Evolutionary conservation across 2,797 vertebrate genomes (phyloP), one percentile per base, ranked within the genome.

Genomic region (Aulostomus chinensis): DNA sequence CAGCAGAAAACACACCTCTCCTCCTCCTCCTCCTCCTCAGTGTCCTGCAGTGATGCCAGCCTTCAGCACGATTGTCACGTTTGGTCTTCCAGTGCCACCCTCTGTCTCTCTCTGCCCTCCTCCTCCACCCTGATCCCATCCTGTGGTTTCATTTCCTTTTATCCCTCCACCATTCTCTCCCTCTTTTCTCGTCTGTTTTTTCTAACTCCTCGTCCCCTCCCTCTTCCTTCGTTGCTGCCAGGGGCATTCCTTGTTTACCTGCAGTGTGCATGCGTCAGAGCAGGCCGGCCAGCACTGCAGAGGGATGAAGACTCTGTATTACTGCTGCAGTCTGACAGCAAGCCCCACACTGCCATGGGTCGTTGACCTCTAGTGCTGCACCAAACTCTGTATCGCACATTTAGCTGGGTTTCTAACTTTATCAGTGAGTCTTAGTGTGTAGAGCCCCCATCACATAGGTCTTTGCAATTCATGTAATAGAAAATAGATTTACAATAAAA

Each of bases 351-450:
- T 47, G 50, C 61, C 49, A 25, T 4, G n/a, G 76, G 63, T 85
- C 58, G 7, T 53, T 72, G 78, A 86, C 83, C 73, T 82, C 72
- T 54, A 79, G 14, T 72, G 40, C 76, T 84, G 78, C 84, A 83
- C 69, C 73, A 73, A 67, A 58, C 36, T 43, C 41, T 37, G 7
- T 57, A 32, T 74, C 31, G 64, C 52, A 41, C 40, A 40, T 29
- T 53, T 37, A n/a, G 25, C 51, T 32, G 52, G 1, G 45, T 10
- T 13, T 17, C 18, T n/a, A 9, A 28, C 30, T 37, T 50, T 36
- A 25, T 47, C 33, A 60, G 40, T 49, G 5, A 40, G 5, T n/a
- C 15, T 18, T 12, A 39, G 32, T 18, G 11, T 4, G 9, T 13
- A 26, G 33, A 22, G 8, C 2, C 4, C 1, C 43, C 34, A 26